phyloP scores from a whole-genome alignment of 2,113 vertebrate species.

The Daubentonia madagascariensis region DNA sequence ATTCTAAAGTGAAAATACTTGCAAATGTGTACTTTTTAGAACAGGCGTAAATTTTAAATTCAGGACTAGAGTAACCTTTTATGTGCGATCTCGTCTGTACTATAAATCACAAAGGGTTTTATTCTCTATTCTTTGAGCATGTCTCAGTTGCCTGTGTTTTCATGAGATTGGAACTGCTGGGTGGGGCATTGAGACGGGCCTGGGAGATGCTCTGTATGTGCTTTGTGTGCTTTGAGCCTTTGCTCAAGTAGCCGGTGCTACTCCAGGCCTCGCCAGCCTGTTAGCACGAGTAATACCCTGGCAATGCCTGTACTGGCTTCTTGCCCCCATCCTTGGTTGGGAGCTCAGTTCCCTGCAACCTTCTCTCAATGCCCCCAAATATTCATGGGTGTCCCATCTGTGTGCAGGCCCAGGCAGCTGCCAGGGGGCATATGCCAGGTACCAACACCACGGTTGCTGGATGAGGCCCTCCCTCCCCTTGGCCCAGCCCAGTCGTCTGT shows the following conservation, averaged over 20 bases:
- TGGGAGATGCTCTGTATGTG: neutral
- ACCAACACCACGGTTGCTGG: fast-evolving
- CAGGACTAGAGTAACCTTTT: neutral
- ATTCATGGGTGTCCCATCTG: too few relatives aligned
- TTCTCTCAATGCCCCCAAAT: neutral
- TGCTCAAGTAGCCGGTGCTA: fast-evolving
- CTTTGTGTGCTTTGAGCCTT: neutral
- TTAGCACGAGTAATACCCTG: fast-evolving
- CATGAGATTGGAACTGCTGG: neutral
- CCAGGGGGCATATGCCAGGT: neutral
- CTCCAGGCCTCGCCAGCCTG: neutral
- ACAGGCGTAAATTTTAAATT: conserved; percentile 21
- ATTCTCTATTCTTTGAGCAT: neutral
- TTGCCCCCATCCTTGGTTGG: neutral
- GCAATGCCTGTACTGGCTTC: neutral
- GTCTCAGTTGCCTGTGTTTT: neutral
- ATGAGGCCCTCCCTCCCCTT: neutral
- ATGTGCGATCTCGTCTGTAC: neutral
- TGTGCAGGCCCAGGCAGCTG: neutral
- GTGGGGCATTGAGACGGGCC: neutral
- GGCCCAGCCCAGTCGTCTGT: neutral
- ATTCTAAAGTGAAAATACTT: conserved; percentile 55
- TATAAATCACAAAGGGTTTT: neutral
- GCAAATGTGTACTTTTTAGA: conserved; percentile 36
- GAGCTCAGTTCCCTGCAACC: neutral